These are phyloP conservation scores for Rhamnusium bicolor DNA, from an alignment of 2,888 invertebrate species.

Conservation along the genomic window DNA sequence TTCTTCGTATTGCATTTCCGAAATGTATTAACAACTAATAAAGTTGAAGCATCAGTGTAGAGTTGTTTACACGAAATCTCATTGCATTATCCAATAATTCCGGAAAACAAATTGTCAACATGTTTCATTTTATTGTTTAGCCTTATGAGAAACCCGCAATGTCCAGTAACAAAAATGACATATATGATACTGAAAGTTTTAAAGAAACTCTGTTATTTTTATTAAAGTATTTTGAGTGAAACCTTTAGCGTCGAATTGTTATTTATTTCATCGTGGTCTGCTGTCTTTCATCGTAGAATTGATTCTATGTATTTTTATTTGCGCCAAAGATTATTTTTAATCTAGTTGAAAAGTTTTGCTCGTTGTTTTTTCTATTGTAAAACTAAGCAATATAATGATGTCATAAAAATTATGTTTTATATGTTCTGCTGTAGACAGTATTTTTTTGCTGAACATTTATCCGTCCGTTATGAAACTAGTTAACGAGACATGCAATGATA, in stretches of 20 bases:
- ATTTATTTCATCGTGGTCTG: conserved; percentile 6
- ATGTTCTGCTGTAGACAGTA: conserved; percentile 10
- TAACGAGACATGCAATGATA: neutral
- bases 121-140: neutral
- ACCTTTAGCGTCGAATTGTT: conserved; percentile 5
- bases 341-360: neutral
- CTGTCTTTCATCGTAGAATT: conserved; percentile 2
- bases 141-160: neutral
- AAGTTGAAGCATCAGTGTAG: too few relatives aligned
- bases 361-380: conserved; percentile 7
- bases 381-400: conserved; percentile 14
- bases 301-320: conserved; percentile 4
- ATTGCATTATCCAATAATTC: neutral
- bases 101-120: neutral
- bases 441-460: conserved; percentile 3
- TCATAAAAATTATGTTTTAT: conserved; percentile 25
- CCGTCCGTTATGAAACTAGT: neutral
- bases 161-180: conserved; percentile 13
- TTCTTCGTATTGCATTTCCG: too few relatives aligned
- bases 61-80: neutral
- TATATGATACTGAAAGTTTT: conserved; percentile 8
- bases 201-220: conserved; percentile 2
- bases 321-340: neutral
- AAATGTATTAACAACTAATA: too few relatives aligned
- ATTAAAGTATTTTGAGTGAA: neutral